phyloP scores from a whole-genome alignment of 2,797 vertebrate species.

The Hypotaenidia philippensis region DNA sequence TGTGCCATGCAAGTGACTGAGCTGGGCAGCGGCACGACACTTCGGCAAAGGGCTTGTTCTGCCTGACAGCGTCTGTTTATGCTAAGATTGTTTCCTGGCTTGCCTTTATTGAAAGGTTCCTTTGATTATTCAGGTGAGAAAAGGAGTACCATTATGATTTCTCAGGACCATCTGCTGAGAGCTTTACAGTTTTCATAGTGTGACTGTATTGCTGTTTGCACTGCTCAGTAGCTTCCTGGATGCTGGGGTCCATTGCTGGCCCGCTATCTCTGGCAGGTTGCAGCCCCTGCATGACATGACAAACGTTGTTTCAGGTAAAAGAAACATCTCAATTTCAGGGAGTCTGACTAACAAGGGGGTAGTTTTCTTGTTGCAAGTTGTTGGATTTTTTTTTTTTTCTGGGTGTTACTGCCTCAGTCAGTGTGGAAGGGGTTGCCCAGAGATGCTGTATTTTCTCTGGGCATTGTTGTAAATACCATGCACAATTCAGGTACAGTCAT shows the following conservation, averaged over 20 bases:
- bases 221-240: background rate
- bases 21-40: background rate
- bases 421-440: background rate
- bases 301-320: background rate
- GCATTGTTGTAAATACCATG: background rate
- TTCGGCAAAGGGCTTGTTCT: background rate
- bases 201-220: background rate
- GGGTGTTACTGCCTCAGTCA: background rate
- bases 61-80: background rate
- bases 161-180: background rate
- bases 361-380: background rate
- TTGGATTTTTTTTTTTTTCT: background rate
- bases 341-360: background rate
- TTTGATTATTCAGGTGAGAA: background rate
- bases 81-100: background rate
- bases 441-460: background rate
- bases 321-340: background rate
- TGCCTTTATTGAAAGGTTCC: background rate
- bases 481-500: background rate
- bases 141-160: background rate
- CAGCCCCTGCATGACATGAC: background rate
- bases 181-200: background rate
- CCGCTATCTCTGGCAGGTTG: background rate
- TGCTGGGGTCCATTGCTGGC: fast-evolving
- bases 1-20: background rate